Percentiles rank a stretch among this genome's conserved stretches.
phyloP scores from a whole-genome alignment of 2,888 invertebrate genomes.

The Formica aserva region DNA sequence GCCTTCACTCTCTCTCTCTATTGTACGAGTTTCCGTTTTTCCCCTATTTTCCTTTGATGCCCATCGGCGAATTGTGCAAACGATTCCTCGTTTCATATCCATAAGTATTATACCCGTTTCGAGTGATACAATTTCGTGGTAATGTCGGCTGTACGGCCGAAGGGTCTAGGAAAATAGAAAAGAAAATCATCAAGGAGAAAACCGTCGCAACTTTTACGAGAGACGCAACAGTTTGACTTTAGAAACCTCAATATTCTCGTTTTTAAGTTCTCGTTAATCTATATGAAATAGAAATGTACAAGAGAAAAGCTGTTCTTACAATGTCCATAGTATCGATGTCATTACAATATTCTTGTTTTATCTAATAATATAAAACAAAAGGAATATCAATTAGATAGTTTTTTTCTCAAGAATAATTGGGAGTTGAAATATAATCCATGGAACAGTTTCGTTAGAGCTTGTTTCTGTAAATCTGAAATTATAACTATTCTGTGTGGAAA shows the following conservation, averaged over 20 bases:
- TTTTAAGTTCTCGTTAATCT: conserved; percentile 32
- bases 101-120: conserved; percentile 41
- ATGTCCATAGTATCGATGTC: conserved; percentile 33
- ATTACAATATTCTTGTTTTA: neutral
- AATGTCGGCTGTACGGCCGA: conserved; percentile 27
- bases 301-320: neutral
- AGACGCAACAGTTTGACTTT: conserved; percentile 78
- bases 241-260: conserved; percentile 63
- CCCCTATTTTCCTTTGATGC: neutral
- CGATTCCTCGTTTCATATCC: conserved; percentile 55
- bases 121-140: conserved; percentile 37
- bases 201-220: conserved; percentile 24
- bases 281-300: conserved; percentile 27
- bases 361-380: neutral
- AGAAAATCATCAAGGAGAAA: conserved; percentile 18
- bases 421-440: neutral
- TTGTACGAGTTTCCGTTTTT: neutral
- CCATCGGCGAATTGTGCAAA: conserved; percentile 26
- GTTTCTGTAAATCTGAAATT: neutral
- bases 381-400: neutral
- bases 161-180: conserved; percentile 29
- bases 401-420: neutral
- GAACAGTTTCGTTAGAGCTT: neutral
- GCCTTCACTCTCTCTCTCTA: conserved; percentile 11
- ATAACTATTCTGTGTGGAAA: neutral